phyloP scores from a whole-genome alignment of 2,888 invertebrate species.

The Sphaerophoria taeniata region DNA sequence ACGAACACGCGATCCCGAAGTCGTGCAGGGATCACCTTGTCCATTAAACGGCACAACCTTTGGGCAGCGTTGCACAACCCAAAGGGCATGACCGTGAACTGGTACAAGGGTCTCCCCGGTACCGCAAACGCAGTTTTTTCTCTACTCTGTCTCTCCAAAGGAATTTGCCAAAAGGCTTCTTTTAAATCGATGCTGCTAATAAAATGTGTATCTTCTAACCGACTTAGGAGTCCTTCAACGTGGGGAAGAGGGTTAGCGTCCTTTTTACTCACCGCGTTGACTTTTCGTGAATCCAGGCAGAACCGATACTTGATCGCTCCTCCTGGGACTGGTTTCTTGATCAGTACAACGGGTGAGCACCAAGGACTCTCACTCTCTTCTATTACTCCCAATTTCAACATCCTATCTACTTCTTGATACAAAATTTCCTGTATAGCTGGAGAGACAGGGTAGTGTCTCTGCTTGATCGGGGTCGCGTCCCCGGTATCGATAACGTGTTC shows the following conservation, averaged over 20 bases:
- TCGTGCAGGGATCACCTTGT: too few relatives aligned
- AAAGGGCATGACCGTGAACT: too few relatives aligned
- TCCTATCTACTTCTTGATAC: neutral
- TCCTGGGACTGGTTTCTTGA: too few relatives aligned
- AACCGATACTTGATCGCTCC: too few relatives aligned
- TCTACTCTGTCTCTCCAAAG: neutral
- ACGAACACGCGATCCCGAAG: too few relatives aligned
- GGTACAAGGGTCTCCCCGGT: too few relatives aligned
- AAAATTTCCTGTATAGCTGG: neutral
- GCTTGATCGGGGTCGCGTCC: conserved; percentile 48
- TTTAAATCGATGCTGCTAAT: conserved; percentile 48
- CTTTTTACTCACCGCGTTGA: neutral
- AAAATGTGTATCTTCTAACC: conserved; percentile 42
- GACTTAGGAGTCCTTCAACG: conserved; percentile 43
- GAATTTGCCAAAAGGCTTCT: neutral
- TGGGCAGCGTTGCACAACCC: too few relatives aligned
- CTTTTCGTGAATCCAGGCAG: too few relatives aligned
- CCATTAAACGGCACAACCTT: too few relatives aligned
- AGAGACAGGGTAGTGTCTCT: neutral
- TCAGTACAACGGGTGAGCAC: too few relatives aligned
- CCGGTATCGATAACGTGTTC: conserved; percentile 60
- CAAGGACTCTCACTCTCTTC: too few relatives aligned
- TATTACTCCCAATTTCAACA: too few relatives aligned
- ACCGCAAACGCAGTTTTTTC: neutral
- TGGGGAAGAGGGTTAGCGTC: conserved; percentile 24